Evolutionary conservation across 30 jellyfish, hydroid and myxozoan species (phyloP).

Genomic region (Mastigias papua): DNA sequence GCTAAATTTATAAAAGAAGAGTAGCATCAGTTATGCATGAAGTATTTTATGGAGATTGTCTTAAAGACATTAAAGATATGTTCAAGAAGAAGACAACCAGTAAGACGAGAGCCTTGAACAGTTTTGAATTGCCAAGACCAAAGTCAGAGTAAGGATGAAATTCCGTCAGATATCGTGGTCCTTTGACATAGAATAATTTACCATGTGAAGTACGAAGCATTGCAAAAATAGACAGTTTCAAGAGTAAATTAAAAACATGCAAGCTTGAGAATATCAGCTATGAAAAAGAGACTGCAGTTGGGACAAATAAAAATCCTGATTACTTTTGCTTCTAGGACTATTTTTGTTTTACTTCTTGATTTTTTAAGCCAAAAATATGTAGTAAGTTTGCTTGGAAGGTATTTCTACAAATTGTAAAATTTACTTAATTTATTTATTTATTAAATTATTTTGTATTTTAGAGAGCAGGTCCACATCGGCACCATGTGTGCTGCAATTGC

Average conservation of each 20-base stretch:
- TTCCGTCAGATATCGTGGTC: slow-evolving; percentile 13
- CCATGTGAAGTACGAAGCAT: background rate
- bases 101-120: background rate
- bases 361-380: no score
- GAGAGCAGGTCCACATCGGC: no score
- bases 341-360: background rate
- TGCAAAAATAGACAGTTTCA: slow-evolving; percentile 1
- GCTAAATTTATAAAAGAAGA: slow-evolving; percentile 9
- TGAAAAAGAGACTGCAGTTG: slow-evolving; percentile 25
- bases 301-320: slow-evolving; percentile 15
- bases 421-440: no score
- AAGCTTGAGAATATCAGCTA: background rate
- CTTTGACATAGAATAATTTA: slow-evolving; percentile 1
- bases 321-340: slow-evolving; percentile 17
- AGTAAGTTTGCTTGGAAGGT: no score
- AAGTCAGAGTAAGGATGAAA: background rate
- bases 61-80: slow-evolving; percentile 17
- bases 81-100: slow-evolving; percentile 23
- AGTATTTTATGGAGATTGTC: slow-evolving; percentile 20
- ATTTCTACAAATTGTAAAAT: no score
- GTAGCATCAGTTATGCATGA: slow-evolving; percentile 33
- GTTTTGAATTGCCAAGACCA: slow-evolving; percentile 21
- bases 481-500: no score
- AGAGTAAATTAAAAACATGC: slow-evolving; percentile 2
- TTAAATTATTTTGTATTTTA: no score